A percentile compares a stretch with the other conserved stretches of the same genome.
These are phyloP conservation scores for Cynaeus angustus DNA, from an alignment of 2,888 invertebrate genomes.

Conservation along the genomic window DNA sequence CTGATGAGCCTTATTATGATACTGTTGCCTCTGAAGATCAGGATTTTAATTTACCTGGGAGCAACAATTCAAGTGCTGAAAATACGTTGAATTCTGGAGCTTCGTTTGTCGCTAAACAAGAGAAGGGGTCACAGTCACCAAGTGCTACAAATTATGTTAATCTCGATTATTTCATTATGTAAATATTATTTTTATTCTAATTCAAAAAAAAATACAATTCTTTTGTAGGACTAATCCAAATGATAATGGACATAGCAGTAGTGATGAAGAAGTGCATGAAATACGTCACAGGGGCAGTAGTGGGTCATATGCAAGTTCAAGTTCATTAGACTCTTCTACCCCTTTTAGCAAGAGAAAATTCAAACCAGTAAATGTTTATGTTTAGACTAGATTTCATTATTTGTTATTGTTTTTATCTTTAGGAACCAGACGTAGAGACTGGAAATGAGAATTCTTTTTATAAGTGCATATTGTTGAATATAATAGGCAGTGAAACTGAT, in stretches of 20 bases:
- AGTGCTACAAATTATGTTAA: slow-evolving; percentile 93
- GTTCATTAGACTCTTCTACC: slow-evolving; percentile 73
- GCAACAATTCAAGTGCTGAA: slow-evolving; percentile 79
- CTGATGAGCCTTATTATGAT: slow-evolving; percentile 83
- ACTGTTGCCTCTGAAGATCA: slow-evolving; percentile 79
- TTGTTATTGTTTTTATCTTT: slow-evolving; percentile 26
- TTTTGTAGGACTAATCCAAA: slow-evolving; percentile 62
- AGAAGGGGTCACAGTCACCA: slow-evolving; percentile 82
- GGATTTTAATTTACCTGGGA: slow-evolving; percentile 62
- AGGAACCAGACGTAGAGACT: slow-evolving; percentile 75
- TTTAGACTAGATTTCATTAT: slow-evolving; percentile 16
- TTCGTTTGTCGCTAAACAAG: slow-evolving; percentile 69
- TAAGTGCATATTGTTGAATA: slow-evolving; percentile 90
- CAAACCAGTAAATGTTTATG: slow-evolving; percentile 58
- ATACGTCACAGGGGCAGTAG: slow-evolving; percentile 68
- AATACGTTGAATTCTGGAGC: slow-evolving; percentile 78
- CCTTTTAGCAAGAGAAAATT: slow-evolving; percentile 70
- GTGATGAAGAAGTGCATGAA: slow-evolving; percentile 72
- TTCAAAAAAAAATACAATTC: neutral
- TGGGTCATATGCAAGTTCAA: slow-evolving; percentile 71
- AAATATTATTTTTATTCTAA: slow-evolving; percentile 63
- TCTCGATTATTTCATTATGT: slow-evolving; percentile 93
- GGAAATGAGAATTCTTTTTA: slow-evolving; percentile 87
- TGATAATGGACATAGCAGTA: slow-evolving; percentile 65
- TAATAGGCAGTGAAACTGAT: slow-evolving; percentile 92